Percentiles rank a stretch among this genome's conserved stretches.
These are phyloP conservation scores for Poeciliopsis prolifica DNA, from an alignment of 2,113 vertebrate species.

Conservation along the genomic window DNA sequence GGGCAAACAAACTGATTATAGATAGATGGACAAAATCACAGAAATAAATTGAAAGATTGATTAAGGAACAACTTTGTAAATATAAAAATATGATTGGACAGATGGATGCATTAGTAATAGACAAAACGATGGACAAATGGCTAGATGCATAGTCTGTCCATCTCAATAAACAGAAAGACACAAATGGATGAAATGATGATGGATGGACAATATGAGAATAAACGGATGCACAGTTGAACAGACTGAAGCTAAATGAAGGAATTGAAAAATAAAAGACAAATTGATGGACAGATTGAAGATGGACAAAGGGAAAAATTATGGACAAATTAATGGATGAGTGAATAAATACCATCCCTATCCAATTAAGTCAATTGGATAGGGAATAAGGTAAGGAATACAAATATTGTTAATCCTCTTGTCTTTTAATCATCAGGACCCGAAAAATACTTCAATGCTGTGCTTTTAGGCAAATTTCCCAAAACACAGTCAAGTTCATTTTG, in stretches of 20 bases:
- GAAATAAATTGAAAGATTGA: not conserved
- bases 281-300: not conserved
- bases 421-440: not conserved
- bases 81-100: not conserved
- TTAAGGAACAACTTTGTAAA: not conserved
- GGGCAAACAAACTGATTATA: not conserved
- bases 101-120: too few species aligned
- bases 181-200: not conserved
- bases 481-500: not conserved
- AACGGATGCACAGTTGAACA: not conserved
- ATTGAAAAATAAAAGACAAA: not conserved
- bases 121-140: not conserved
- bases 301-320: not conserved
- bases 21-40: not conserved
- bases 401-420: not conserved
- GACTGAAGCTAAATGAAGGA: not conserved
- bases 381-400: not conserved
- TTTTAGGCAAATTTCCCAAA: slow-evolving; percentile 33
- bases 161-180: not conserved
- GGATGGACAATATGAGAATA: not conserved
- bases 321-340: not conserved
- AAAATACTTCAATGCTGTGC: not conserved
- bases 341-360: too few species aligned
- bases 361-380: not conserved
- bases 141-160: not conserved